Conservation (phyloP, 2,888 invertebrate species). For the Eupithecia subumbrata region DNA sequence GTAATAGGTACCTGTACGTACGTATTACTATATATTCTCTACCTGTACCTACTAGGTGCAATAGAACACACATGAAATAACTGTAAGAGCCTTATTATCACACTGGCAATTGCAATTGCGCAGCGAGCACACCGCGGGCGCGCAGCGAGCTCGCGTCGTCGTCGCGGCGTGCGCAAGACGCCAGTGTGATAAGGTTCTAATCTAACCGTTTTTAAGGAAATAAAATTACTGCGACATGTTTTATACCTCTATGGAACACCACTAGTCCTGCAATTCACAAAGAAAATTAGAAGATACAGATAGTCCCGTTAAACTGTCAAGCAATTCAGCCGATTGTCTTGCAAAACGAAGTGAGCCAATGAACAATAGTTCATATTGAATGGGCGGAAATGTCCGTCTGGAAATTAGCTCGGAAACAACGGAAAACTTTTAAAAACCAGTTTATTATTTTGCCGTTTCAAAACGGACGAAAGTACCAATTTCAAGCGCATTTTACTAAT, state of each 20-base stretch:
- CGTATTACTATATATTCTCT: not conserved
- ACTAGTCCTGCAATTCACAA: slow-evolving; percentile 29
- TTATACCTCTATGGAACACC: slow-evolving; percentile 10
- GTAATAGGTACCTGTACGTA: not conserved
- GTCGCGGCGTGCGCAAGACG: too few species aligned
- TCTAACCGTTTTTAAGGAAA: not conserved
- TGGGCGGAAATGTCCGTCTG: slow-evolving; percentile 82
- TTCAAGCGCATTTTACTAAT: slow-evolving; percentile 58
- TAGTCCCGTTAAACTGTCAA: slow-evolving; percentile 67
- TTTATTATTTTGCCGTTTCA: slow-evolving; percentile 78
- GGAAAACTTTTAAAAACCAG: slow-evolving; percentile 79
- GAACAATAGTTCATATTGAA: slow-evolving; percentile 84
- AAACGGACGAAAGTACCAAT: slow-evolving; percentile 64
- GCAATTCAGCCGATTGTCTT: slow-evolving; percentile 79
- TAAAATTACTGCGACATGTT: not conserved
- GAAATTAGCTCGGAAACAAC: slow-evolving; percentile 81
- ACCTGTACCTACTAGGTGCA: not conserved
- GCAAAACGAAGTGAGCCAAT: slow-evolving; percentile 74
- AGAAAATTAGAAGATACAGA: slow-evolving; percentile 40
- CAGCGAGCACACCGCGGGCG: too few species aligned
- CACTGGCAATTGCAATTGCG: too few species aligned
- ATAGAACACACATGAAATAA: not conserved
- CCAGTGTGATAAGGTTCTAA: too few species aligned
- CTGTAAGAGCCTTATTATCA: not conserved
- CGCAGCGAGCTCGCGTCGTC: too few species aligned